Percentiles rank a stretch among this genome's conserved stretches.
Evolutionary conservation across 2,113 vertebrate genomes (phyloP).

Genomic region (Perca schrenkii): DNA sequence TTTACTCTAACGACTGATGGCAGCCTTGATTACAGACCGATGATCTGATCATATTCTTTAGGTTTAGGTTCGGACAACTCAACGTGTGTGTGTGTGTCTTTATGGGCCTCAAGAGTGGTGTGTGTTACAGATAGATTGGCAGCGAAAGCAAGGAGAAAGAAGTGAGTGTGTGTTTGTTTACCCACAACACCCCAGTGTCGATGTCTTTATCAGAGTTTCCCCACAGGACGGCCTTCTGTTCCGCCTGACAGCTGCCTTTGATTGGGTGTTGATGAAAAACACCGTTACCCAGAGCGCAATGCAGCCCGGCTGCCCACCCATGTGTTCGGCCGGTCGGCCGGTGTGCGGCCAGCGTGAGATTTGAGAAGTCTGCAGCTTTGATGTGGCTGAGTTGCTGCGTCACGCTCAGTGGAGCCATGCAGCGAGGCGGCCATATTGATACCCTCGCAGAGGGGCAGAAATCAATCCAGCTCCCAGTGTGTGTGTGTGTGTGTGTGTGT

Average conservation of each 20-base stretch:
- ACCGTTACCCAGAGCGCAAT: slow-evolving; percentile 57
- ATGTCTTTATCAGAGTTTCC: slow-evolving; percentile 55
- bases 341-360: slow-evolving; percentile 47
- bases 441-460: slow-evolving; percentile 16
- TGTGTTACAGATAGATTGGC: slow-evolving; percentile 9
- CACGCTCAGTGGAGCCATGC: slow-evolving; percentile 44
- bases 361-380: slow-evolving; percentile 39
- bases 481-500: slow-evolving; percentile 34
- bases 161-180: slow-evolving; percentile 20
- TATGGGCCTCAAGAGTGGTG: not conserved
- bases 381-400: slow-evolving; percentile 53
- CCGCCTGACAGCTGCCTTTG: slow-evolving; percentile 49
- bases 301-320: slow-evolving; percentile 40
- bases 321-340: not conserved
- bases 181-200: not conserved
- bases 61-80: slow-evolving; percentile 9
- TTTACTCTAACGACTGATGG: not conserved
- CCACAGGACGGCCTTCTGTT: slow-evolving; percentile 37
- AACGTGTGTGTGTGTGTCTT: not conserved
- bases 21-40: not conserved
- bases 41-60: not conserved
- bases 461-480: slow-evolving; percentile 30
- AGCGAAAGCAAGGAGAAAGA: not conserved
- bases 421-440: slow-evolving; percentile 48
- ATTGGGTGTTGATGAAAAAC: slow-evolving; percentile 70